These are phyloP conservation scores for Ptilodon capucinus DNA, from an alignment of 2,888 invertebrate species.

Conservation along the genomic window DNA sequence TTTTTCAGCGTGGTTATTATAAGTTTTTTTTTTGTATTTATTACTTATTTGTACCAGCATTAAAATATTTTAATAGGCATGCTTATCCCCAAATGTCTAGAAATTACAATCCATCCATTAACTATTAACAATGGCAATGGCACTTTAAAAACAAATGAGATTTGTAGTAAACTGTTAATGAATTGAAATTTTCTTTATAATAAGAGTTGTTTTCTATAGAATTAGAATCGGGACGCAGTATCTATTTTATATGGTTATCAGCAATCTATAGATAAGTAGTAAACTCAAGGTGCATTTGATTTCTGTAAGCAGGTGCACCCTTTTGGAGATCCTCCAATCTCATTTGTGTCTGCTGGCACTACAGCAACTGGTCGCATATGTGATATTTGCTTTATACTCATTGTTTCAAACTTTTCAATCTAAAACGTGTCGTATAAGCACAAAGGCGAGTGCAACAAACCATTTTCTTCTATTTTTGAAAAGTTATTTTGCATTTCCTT, in stretches of 20 bases:
- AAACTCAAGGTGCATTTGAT: slow-evolving; percentile 1
- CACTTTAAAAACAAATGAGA: too few species aligned
- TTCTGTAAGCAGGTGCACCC: slow-evolving; percentile 38
- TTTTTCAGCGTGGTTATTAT: slow-evolving; percentile 28
- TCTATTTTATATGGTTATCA: too few species aligned
- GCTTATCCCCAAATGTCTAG: too few species aligned
- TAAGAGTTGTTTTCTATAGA: too few species aligned
- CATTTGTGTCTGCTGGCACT: slow-evolving; percentile 60
- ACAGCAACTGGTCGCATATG: slow-evolving; percentile 63
- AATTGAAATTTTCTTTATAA: too few species aligned
- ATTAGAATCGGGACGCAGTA: too few species aligned
- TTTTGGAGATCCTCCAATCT: slow-evolving; percentile 60
- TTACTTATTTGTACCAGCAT: slow-evolving; percentile 1
- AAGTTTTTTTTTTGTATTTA: slow-evolving; percentile 6
- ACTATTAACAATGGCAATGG: too few species aligned
- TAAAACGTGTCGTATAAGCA: slow-evolving; percentile 68
- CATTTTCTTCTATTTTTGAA: slow-evolving; percentile 24
- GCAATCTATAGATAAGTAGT: too few species aligned
- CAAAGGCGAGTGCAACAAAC: slow-evolving; percentile 47
- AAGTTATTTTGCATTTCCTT: slow-evolving; percentile 18
- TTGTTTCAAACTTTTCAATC: slow-evolving; percentile 58
- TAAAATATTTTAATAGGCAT: slow-evolving; percentile 13
- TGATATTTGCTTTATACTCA: slow-evolving; percentile 58
- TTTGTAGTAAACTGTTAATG: too few species aligned
- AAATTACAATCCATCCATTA: too few species aligned